Evolutionary conservation across 1,140 invertebrate genomes (phyloP), one percentile per base, ranked within the genome.

Genomic region (Venustaconcha ellipsiformis): DNA sequence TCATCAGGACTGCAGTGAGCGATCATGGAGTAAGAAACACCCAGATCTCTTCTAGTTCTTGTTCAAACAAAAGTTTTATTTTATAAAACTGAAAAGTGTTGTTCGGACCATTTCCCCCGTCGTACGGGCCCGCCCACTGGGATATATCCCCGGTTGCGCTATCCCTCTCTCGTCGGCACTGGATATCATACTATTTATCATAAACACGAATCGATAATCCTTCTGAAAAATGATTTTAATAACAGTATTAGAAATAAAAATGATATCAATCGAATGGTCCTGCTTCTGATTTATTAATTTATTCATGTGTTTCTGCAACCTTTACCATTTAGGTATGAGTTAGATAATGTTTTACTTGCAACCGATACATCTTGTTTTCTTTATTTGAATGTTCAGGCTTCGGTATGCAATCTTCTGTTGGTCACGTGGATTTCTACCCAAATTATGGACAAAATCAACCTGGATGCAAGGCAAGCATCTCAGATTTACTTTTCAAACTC

Each of bases 391-490:
- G 4, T 23, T 11, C 8, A n/a, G 67, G 67, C 18, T 56, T 56
- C 17, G 67, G 67, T 2, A 56, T 58, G 1, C 0, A 8, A 26
- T n/a, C 23, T 14, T 15, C 67, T 11, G 37, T 58, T 17, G 67
- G 67, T 23, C 67, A 69, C 30, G 67, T 57, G 14, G 67, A 69
- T 26, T 69, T 58, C 23, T 69, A 69, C 59, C 67, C 67, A 2
- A 69, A 69, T 23, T n/a, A 12, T 20, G 56, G 67, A 56, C 6
- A 23, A 1, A 15, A 1, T 6, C 67, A 69, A 15, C 67, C 67
- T 1, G 67, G 57, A 11, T 69, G 67, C 3, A 4, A 59, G 2
- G 55, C 0, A 48, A 5, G 4, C 4, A 8, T 8, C 37, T 0
- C 37, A 6, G 11, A 11, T 5, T 48, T 48, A 11, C 0, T 11